Evolutionary conservation across 2,113 vertebrate genomes (phyloP).

Genomic region (Erythrocercus mccallii): DNA sequence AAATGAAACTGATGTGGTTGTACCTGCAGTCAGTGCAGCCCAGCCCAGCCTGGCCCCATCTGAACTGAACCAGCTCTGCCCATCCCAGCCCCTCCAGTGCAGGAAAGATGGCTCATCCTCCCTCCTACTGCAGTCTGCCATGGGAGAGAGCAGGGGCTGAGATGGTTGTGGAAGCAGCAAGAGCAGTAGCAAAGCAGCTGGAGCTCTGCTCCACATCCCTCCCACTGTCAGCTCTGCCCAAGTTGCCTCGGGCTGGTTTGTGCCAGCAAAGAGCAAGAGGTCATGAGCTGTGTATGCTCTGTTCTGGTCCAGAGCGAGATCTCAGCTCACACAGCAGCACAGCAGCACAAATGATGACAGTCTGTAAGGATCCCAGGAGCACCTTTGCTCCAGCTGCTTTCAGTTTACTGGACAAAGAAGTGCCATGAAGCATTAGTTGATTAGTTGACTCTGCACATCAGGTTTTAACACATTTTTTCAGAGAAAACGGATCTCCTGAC

Average conservation of each 20-base stretch:
- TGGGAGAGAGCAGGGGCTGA: not conserved
- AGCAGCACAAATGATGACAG: not conserved
- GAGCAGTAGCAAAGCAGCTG: constrained; percentile 6
- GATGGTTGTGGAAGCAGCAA: not conserved
- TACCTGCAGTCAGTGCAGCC: not conserved
- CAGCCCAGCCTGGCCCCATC: not conserved
- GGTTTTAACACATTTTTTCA: not conserved
- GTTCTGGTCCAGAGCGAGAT: not conserved
- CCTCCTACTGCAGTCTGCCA: not conserved
- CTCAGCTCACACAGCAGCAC: not conserved
- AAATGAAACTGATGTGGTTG: not conserved
- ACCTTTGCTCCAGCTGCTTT: not conserved
- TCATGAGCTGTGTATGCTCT: not conserved
- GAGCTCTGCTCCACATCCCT: not conserved
- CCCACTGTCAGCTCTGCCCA: not conserved
- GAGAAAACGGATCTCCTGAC: not conserved
- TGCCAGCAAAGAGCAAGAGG: not conserved
- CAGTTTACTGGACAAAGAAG: not conserved
- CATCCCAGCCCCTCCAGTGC: not conserved
- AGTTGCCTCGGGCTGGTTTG: not conserved
- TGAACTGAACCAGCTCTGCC: not conserved
- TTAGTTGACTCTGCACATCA: not conserved
- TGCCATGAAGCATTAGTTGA: not conserved
- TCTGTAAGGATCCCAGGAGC: not conserved
- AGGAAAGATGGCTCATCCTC: not conserved